phyloP scores from a whole-genome alignment of 2,797 vertebrate genomes.

The Betta splendens region DNA sequence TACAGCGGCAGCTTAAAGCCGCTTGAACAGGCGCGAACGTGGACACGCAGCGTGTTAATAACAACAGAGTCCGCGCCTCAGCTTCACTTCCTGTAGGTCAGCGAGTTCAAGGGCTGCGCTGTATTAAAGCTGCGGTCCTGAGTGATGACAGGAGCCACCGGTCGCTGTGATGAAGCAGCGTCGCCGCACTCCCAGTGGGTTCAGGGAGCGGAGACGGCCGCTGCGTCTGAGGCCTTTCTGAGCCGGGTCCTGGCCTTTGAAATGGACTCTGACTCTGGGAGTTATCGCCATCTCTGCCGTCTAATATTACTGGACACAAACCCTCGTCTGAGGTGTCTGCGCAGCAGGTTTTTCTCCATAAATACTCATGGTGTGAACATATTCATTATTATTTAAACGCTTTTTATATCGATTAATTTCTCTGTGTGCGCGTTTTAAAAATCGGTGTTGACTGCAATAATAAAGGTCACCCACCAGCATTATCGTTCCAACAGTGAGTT shows the following conservation, averaged over 20 bases:
- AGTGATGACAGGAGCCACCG: slow-evolving; percentile 20
- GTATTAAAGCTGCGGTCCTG: slow-evolving; percentile 7
- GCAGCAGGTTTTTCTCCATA: background rate
- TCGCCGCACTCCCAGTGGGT: no score
- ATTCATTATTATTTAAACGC: no score
- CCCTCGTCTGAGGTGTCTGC: background rate
- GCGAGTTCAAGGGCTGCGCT: slow-evolving; percentile 34
- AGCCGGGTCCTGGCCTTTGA: slow-evolving; percentile 17
- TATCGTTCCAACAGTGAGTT: slow-evolving; percentile 20
- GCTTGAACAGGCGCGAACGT: no score
- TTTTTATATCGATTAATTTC: no score
- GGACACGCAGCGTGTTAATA: slow-evolving; percentile 53
- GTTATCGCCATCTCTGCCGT: slow-evolving; percentile 3
- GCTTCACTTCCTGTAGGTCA: slow-evolving; percentile 49
- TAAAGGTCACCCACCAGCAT: slow-evolving; percentile 15
- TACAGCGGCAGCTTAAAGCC: no score
- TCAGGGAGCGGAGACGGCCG: no score
- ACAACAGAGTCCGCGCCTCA: slow-evolving; percentile 25
- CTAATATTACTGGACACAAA: background rate
- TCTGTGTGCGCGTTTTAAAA: slow-evolving; percentile 16
- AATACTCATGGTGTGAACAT: no score
- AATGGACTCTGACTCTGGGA: background rate
- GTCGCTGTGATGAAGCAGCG: no score
- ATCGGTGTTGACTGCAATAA: slow-evolving; percentile 21
- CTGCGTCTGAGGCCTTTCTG: no score